Evolutionary conservation across 2,113 vertebrate genomes (phyloP).

Genomic region (Aspidoscelis tigris): DNA sequence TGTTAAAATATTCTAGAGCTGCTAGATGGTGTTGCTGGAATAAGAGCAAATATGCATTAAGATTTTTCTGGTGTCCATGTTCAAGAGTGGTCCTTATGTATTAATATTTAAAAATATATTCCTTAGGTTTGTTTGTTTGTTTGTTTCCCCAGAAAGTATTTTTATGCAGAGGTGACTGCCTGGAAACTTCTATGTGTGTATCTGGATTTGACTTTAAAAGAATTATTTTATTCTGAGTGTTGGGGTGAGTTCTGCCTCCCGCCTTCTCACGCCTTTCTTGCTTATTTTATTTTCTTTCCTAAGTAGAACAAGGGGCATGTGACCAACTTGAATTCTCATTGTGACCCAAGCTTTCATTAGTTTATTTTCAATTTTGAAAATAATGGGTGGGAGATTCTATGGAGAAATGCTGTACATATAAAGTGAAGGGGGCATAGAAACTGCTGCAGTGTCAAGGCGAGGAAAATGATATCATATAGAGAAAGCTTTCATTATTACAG

Average conservation of each 20-base stretch:
- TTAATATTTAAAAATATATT: background rate
- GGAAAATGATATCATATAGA: background rate
- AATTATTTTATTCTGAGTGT: conserved; percentile 33
- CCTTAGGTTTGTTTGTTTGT: background rate
- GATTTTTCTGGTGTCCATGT: conserved; percentile 19
- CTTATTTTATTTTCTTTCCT: conserved; percentile 50
- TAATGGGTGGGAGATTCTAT: background rate
- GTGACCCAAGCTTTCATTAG: background rate
- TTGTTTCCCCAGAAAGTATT: conserved; percentile 10
- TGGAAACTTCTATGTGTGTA: background rate
- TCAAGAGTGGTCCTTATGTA: background rate
- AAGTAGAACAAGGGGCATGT: conserved; percentile 2
- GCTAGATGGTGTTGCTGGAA: background rate
- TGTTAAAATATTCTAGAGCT: background rate
- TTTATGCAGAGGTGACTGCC: background rate
- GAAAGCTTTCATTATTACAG: background rate
- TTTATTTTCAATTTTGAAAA: background rate
- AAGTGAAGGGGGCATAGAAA: background rate
- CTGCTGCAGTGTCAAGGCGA: background rate
- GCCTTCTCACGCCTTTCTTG: conserved; percentile 18
- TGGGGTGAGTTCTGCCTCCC: conserved; percentile 17
- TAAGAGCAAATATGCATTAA: conserved; percentile 21
- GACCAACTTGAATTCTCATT: background rate
- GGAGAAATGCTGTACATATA: background rate
- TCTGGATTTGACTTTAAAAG: conserved; percentile 38